These are phyloP conservation scores for Pseudocheirus occidentalis DNA, from an alignment of 2,797 vertebrate genomes.

Conservation along the genomic window DNA sequence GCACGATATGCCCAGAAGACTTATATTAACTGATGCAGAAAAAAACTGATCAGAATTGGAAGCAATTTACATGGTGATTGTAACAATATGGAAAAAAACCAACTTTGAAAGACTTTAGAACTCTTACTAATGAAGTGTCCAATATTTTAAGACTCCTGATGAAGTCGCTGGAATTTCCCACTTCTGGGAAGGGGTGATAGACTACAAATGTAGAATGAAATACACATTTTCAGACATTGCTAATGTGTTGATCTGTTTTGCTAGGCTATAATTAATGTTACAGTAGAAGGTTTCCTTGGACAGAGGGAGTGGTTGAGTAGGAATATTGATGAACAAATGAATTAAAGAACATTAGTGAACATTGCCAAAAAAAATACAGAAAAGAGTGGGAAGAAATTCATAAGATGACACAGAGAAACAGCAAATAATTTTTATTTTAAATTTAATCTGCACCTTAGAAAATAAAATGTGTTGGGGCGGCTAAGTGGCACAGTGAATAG, in stretches of 20 bases:
- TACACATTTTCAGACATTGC: not conserved
- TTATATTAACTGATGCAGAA: not conserved
- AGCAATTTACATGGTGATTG: not conserved
- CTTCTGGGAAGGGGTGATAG: not conserved
- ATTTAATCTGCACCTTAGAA: not conserved
- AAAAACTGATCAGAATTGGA: not conserved
- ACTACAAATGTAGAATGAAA: not conserved
- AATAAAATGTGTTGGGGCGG: too few species aligned
- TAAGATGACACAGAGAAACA: not conserved
- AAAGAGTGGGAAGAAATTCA: not conserved
- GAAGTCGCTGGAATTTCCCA: not conserved
- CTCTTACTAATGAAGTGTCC: not conserved
- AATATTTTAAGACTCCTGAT: not conserved
- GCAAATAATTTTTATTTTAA: not conserved
- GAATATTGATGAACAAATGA: not conserved
- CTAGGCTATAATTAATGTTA: not conserved
- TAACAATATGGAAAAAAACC: not conserved
- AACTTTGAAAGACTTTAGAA: not conserved
- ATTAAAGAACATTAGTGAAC: not conserved
- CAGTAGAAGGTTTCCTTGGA: not conserved
- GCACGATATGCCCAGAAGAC: not conserved
- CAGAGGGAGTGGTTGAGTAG: not conserved
- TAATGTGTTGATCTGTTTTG: not conserved
- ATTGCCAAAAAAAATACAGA: not conserved
- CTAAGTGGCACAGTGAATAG: too few species aligned